Percentiles rank a stretch among this genome's conserved stretches.
Conservation (phyloP, 2,113 vertebrate species). For the Podarcis raffonei region DNA sequence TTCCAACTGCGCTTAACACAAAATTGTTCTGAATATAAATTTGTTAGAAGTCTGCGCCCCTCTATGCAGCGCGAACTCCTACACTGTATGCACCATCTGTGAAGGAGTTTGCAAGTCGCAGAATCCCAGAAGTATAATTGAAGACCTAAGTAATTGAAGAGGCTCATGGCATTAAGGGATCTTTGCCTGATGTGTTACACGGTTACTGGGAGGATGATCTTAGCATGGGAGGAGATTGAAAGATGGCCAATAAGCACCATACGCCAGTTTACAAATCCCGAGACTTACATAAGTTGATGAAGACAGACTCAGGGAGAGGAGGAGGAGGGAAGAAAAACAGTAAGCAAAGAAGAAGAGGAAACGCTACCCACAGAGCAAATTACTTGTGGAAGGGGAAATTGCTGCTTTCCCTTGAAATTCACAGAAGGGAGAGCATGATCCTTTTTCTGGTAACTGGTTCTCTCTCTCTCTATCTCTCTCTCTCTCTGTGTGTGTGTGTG, state of each 20-base stretch:
- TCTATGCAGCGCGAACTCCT: background rate
- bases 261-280: background rate
- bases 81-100: background rate
- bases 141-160: background rate
- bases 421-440: background rate
- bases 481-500: too few species aligned
- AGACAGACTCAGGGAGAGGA: background rate
- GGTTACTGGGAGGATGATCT: background rate
- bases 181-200: background rate
- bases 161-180: rapidly evolving
- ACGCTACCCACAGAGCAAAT: background rate
- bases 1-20: background rate
- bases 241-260: background rate
- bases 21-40: background rate
- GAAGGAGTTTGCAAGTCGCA: background rate
- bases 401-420: background rate
- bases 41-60: background rate
- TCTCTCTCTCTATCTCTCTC: too few species aligned
- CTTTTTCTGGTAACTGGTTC: background rate
- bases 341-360: rapidly evolving
- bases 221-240: background rate
- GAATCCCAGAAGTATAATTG: background rate
- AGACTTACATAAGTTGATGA: background rate
- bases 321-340: background rate
- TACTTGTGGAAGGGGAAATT: background rate